phyloP scores from a whole-genome alignment of 2,797 vertebrate species.

The Macroramphosus scolopax region DNA sequence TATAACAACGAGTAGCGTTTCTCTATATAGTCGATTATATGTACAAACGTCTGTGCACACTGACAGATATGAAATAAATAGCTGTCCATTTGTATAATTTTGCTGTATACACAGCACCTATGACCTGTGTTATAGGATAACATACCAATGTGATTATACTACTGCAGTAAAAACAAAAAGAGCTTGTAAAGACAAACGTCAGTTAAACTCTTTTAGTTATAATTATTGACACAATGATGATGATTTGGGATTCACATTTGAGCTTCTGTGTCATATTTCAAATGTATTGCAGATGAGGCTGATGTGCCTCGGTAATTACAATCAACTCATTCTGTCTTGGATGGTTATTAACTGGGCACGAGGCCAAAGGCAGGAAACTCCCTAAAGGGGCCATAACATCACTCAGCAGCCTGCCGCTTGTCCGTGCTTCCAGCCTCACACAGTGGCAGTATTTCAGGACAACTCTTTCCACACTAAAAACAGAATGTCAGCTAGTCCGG shows the following conservation, averaged over 20 bases:
- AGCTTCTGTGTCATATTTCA: neutral
- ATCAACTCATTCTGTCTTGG: constrained; percentile 26
- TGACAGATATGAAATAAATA: neutral
- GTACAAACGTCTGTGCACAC: neutral
- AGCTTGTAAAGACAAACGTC: neutral
- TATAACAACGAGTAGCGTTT: neutral
- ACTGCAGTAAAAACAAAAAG: neutral
- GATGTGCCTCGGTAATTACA: neutral
- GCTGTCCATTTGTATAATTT: neutral
- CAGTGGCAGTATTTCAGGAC: constrained; percentile 10
- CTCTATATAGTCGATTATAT: neutral
- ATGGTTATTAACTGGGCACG: constrained; percentile 14
- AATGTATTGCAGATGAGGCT: neutral
- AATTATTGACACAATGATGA: neutral
- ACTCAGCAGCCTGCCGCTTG: constrained; percentile 36
- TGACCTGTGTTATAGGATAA: constrained; percentile 14
- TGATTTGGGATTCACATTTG: neutral
- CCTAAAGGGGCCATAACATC: constrained; percentile 28
- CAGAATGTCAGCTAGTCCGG: constrained; percentile 12
- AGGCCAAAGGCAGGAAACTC: constrained; percentile 41
- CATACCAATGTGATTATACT: constrained; percentile 41
- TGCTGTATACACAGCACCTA: neutral
- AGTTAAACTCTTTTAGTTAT: neutral
- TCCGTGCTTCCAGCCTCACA: constrained; percentile 9
- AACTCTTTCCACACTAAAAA: constrained; percentile 37